Evolutionary conservation across 1,140 invertebrate species (phyloP).

Genomic region (Rhyacophila brunnea): DNA sequence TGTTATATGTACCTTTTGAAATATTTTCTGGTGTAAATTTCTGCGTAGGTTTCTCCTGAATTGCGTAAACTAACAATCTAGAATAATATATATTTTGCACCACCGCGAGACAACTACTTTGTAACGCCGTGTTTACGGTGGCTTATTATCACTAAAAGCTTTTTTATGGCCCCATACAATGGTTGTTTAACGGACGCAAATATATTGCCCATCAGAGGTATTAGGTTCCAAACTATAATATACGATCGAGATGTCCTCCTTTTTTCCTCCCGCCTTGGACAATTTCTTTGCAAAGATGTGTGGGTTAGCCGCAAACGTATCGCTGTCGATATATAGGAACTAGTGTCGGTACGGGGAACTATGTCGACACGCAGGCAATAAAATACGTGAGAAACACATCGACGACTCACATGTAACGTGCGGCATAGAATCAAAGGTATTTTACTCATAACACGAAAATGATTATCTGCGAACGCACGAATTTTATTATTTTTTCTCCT

Average conservation of each 20-base stretch:
- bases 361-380: slow-evolving; percentile 27
- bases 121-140: slow-evolving; percentile 32
- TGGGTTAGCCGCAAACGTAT: not conserved
- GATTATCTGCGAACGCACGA: no score
- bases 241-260: slow-evolving; percentile 25
- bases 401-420: not conserved
- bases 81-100: not conserved
- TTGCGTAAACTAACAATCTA: no score
- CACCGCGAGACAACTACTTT: slow-evolving; percentile 33
- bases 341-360: slow-evolving; percentile 10
- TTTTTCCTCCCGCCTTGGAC: slow-evolving; percentile 15
- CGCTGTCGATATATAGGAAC: not conserved
- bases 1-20: no score
- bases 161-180: slow-evolving; percentile 34
- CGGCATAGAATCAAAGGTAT: not conserved
- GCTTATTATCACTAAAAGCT: slow-evolving; percentile 37
- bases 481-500: no score
- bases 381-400: slow-evolving; percentile 29
- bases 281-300: slow-evolving; percentile 9
- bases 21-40: no score
- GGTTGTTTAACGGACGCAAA: slow-evolving; percentile 32
- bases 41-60: no score
- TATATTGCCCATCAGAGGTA: slow-evolving; percentile 34
- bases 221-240: slow-evolving; percentile 34
- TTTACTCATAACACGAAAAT: no score